Evolutionary conservation across 2,113 vertebrate species (phyloP), one percentile per base, ranked within the genome.

Genomic region (Myodes glareolus): DNA sequence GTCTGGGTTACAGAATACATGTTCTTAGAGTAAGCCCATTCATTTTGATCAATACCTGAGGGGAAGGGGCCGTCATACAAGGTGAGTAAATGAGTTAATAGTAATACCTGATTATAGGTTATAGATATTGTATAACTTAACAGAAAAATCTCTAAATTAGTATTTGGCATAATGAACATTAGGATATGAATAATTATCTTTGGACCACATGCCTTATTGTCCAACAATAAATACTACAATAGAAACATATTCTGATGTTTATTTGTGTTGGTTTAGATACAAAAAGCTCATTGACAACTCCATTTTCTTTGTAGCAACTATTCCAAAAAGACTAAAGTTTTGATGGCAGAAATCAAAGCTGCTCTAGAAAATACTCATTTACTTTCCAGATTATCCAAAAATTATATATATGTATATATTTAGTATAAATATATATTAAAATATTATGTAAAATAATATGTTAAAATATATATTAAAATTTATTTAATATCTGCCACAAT

Each of bases 121-220:
- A 12, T 17, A 50, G 77, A 87, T 11, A n/a, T 52, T 94, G 25
- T 29, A 50, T n/a, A 3, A 36, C 12, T 81, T 47, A 58, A 76
- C 90, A 78, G 31, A 52, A 89, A 96, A 86, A 91, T 92, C 81
- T 84, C 25, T 84, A 90, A 89, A 36, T 7, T 27, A 52, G 13
- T 76, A 23, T 68, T 19, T 77, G 27, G 7, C 4, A 70, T 33
- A 29, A 76, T 70, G n/a, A 81, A 45, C n/a, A 52, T 52, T 88
- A 85, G 61, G 33, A 63, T 63, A 5, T 23, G 9, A 81, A 72
- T 94, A 90, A 84, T 70, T 94, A 31, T 78, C 92, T 95, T 94
- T 78, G 78, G 68, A 84, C 76, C 63, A 9, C 16, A 14, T 45
- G 17, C 13, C 84, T 1, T 31, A 27, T 11, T 42, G 39, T 33